Evolutionary conservation across 2,797 vertebrate species (phyloP), one percentile per base, ranked within the genome.

Genomic region (Oreochromis mossambicus): DNA sequence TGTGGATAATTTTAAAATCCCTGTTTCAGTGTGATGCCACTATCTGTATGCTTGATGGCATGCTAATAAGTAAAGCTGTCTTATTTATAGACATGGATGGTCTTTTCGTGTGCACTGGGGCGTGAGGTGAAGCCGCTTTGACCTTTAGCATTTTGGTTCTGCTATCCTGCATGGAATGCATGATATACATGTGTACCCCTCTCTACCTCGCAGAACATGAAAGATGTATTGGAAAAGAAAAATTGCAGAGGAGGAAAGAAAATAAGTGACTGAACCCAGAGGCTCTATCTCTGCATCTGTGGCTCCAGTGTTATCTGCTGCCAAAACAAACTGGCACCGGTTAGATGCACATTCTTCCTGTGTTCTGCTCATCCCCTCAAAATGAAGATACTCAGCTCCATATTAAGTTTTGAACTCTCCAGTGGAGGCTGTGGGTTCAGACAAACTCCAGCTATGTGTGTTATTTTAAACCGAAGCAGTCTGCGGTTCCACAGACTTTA

Each of bases 331-430:
- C 91, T 93, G 89, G 87, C 90, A 84, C 70, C 70, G 36, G 84
- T 79, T 83, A 5, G 79, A 89, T 73, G 82, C 76, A 89, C 94
- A 96, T 95, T 95, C 92, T 92, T 95, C 78, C 84, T 82, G 87
- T 83, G 91, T 86, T 79, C 81, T 86, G 88, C 81, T 96, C 91
- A 96, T 95, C 95, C 95, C 83, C 75, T 95, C 88, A 89, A 96
- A 96, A 96, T 95, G 94, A 96, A 92, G 86, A 80, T 79, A 38
- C 82, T 80, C 76, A 2, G 80, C 70, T 76, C 63, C 63, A 56
- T 89, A 91, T 86, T 85, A 88, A 89, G 85, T 94, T 92, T 82
- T 87, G 73, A 86, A 90, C 87, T 82, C 91, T 88, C 50, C 54
- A 9, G 78, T 66, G 77, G 50, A 83, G 87, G 52, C 66, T 91